These are phyloP conservation scores for Neopipo cinnamomea DNA, from an alignment of 2,113 vertebrate species.

Conservation along the genomic window DNA sequence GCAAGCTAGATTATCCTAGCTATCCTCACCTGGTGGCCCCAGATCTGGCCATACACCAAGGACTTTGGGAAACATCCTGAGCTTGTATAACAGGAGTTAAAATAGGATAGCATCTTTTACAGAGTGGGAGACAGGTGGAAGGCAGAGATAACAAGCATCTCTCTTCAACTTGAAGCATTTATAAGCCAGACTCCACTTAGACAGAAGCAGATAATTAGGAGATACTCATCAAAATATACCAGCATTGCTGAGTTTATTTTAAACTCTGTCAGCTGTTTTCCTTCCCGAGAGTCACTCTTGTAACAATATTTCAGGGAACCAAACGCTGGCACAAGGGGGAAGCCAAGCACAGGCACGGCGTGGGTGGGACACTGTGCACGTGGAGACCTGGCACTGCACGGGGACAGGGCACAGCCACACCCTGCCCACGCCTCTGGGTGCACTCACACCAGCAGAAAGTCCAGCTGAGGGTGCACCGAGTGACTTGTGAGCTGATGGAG, in stretches of 20 bases:
- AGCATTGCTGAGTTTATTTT: neutral
- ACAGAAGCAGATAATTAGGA: neutral
- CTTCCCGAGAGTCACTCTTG: neutral
- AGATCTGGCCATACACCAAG: neutral
- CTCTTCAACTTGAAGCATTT: neutral
- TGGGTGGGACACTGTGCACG: neutral
- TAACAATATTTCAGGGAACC: neutral
- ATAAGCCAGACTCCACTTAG: neutral
- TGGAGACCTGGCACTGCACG: neutral
- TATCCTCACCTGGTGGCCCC: neutral
- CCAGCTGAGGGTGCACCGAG: neutral
- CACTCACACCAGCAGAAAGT: neutral
- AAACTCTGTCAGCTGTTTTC: neutral
- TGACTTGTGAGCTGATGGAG: neutral
- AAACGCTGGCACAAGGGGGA: neutral
- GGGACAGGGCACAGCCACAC: neutral
- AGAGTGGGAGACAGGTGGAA: neutral
- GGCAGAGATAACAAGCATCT: neutral
- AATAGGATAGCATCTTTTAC: neutral
- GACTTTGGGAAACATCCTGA: neutral
- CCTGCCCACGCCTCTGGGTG: neutral
- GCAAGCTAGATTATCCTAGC: neutral
- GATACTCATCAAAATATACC: neutral
- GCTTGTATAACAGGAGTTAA: neutral
- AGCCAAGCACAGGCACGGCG: neutral